These are phyloP conservation scores for Camelus dromedarius DNA, from an alignment of 2,113 vertebrate genomes.

Conservation along the genomic window DNA sequence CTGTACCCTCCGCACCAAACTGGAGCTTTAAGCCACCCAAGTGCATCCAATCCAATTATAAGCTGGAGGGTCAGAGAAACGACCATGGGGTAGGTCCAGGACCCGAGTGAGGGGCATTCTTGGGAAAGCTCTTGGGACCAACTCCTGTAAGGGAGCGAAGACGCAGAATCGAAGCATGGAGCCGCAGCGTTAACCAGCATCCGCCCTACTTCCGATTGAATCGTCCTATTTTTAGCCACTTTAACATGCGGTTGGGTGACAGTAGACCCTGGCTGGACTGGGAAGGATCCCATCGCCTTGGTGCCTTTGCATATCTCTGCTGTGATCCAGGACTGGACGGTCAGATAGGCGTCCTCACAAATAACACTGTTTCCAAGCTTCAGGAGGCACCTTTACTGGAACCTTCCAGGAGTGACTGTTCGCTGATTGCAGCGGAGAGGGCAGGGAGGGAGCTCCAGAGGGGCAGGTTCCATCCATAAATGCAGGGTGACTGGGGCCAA, in stretches of 20 bases:
- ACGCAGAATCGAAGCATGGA: accelerated
- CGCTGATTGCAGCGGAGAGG: not conserved
- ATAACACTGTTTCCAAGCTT: not conserved
- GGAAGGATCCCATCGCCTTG: not conserved
- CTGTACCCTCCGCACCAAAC: no score
- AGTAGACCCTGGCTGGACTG: not conserved
- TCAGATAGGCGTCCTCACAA: not conserved
- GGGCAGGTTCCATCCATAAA: not conserved
- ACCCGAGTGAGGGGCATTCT: accelerated
- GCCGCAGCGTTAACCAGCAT: accelerated
- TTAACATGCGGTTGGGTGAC: not conserved
- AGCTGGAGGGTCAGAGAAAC: not conserved
- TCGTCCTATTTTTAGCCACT: not conserved
- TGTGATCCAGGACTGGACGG: accelerated
- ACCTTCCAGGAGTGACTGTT: accelerated
- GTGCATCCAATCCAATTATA: accelerated
- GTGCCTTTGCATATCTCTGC: not conserved
- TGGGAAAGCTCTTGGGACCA: accelerated
- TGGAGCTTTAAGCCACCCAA: not conserved
- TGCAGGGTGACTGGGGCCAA: not conserved
- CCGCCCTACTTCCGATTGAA: not conserved
- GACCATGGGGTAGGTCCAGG: accelerated
- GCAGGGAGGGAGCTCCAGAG: not conserved
- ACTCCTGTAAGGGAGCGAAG: not conserved
- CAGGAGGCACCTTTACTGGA: not conserved